phyloP scores from a whole-genome alignment of 2,888 invertebrate species.

The Serrognathus titanus region DNA sequence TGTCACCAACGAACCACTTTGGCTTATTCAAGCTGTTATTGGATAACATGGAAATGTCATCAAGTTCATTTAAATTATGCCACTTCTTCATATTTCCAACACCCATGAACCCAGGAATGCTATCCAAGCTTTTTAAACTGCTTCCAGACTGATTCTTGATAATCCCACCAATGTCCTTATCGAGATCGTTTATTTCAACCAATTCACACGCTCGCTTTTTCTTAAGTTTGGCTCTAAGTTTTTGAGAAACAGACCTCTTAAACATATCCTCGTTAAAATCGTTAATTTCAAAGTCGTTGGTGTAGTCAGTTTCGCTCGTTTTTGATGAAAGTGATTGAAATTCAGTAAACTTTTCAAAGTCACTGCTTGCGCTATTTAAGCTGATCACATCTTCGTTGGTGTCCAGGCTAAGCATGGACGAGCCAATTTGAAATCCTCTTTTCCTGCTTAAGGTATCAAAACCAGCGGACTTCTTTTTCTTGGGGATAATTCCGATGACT shows the following conservation, averaged over 20 bases:
- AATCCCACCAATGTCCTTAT: constrained; percentile 13
- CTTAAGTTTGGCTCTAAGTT: constrained; percentile 11
- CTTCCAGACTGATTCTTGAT: constrained; percentile 20
- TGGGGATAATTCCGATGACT: constrained; percentile 37
- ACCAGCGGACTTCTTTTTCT: constrained; percentile 25
- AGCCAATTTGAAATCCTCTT: constrained; percentile 35
- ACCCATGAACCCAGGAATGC: constrained; percentile 33
- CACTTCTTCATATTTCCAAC: constrained; percentile 39
- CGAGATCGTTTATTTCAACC: constrained; percentile 25
- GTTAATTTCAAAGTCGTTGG: constrained; percentile 26
- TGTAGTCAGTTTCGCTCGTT: constrained; percentile 14
- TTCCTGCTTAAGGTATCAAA: constrained; percentile 35
- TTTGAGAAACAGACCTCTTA: constrained; percentile 13
- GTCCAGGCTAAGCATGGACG: constrained; percentile 27
- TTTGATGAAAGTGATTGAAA: constrained; percentile 16
- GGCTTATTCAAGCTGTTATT: constrained; percentile 23
- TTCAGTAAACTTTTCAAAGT: constrained; percentile 4
- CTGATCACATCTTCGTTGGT: constrained; percentile 8
- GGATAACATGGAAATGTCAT: constrained; percentile 35
- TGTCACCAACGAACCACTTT: constrained; percentile 43
- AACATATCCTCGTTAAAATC: constrained; percentile 30
- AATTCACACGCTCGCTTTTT: constrained; percentile 21
- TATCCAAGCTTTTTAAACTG: constrained; percentile 38
- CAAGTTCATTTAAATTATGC: constrained; percentile 40
- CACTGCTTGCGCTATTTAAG: constrained; percentile 10